Conservation (phyloP, 2,797 vertebrate species). For the Coilia nasus region DNA sequence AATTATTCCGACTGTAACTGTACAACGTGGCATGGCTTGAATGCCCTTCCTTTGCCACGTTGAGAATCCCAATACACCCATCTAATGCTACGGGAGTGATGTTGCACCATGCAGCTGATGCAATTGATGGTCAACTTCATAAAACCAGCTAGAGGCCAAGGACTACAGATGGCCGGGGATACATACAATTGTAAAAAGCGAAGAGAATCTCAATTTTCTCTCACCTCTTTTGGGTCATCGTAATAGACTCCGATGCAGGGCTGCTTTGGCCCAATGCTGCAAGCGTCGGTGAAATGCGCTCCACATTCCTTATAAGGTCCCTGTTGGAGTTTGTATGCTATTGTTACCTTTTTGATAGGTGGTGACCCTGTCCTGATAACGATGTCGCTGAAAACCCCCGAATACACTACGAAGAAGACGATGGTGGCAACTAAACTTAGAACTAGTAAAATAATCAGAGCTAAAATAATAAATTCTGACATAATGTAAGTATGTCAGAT, state of each 20-base stretch:
- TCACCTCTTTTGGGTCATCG: constrained; percentile 86
- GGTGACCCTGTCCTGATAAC: constrained; percentile 87
- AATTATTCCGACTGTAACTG: not conserved
- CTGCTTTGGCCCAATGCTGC: constrained; percentile 87
- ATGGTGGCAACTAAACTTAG: constrained; percentile 78
- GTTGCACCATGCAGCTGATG: not conserved
- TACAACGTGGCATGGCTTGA: constrained; percentile 12
- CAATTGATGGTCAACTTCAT: not conserved
- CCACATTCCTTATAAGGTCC: constrained; percentile 85
- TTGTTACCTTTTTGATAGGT: constrained; percentile 80
- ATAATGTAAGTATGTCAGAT: constrained; percentile 59
- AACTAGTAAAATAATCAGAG: constrained; percentile 75
- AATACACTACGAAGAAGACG: constrained; percentile 81
- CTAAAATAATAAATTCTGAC: constrained; percentile 83
- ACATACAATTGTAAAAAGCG: not conserved
- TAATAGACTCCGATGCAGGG: constrained; percentile 87
- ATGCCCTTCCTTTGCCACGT: not conserved
- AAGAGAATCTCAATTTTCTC: constrained; percentile 25
- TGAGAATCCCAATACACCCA: not conserved
- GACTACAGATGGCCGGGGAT: not conserved
- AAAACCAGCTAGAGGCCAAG: not conserved
- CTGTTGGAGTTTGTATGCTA: constrained; percentile 91
- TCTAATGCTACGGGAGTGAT: not conserved
- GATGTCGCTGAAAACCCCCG: constrained; percentile 85
- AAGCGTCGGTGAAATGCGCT: constrained; percentile 83